Percentiles rank a stretch among this genome's conserved stretches.
Evolutionary conservation across 2,113 vertebrate species (phyloP).

Genomic region (Mormoops blainvillei): DNA sequence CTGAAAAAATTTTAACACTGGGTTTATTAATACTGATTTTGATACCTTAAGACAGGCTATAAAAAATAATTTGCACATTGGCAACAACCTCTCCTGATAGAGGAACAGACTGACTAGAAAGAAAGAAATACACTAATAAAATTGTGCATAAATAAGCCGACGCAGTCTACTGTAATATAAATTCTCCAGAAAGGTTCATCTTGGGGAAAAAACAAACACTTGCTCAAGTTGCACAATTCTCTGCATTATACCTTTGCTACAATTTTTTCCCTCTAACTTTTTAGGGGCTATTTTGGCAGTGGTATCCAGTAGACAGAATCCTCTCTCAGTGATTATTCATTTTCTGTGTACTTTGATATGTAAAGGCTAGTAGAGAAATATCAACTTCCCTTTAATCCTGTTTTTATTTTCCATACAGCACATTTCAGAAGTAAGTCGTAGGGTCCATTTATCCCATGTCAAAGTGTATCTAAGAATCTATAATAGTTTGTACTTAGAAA

Average conservation of each 20-base stretch:
- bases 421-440: background rate
- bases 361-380: background rate
- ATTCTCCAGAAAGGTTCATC: background rate
- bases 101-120: background rate
- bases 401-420: background rate
- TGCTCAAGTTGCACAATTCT: background rate
- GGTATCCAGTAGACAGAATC: background rate
- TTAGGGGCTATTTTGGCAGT: background rate
- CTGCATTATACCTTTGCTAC: background rate
- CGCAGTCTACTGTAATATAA: background rate
- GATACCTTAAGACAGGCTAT: background rate
- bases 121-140: background rate
- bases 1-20: background rate
- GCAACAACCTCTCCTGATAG: background rate
- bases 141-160: background rate
- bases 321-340: background rate
- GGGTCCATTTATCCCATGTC: background rate
- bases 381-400: background rate
- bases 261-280: background rate
- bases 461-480: background rate
- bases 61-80: background rate
- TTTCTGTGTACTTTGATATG: background rate
- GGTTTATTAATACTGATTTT: background rate
- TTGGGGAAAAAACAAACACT: background rate
- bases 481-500: background rate